Base-by-base conservation (phyloP, 2,888 invertebrate genomes). In the Helobdella robusta region DNA sequence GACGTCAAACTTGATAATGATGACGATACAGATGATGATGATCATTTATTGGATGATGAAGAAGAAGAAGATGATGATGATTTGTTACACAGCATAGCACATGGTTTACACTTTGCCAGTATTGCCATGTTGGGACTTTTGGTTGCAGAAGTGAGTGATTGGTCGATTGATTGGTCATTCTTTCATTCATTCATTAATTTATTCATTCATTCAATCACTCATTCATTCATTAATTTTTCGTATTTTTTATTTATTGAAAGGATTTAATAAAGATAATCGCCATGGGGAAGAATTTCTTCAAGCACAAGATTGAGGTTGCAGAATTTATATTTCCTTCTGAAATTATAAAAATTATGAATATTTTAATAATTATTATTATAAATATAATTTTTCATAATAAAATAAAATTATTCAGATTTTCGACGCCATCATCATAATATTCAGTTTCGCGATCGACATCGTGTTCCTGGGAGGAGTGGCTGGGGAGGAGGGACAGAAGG, bases 111-210 rank as follows among this genome's bases (percentile, higher is more conserved):
- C 66, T 70, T 71, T 52, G 71, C 71, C n/a, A 70, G 69, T 61
- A 70, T 71, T 28, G 69, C 70, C 25, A 68, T 71, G 34, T 68
- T 71, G 23, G 71, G 69, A 4, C 67, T 71, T 36, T 67, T 71
- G 20, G 71, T 71, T 8, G 46, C 70, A n/a, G 71, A 71, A 70
- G 71, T 71, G 52, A n/a, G n/a, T n/a, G n/a, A n/a, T n/a, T n/a
- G 59, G 70, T 23, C 1, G n/a, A 8, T 20, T n/a, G 11, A 52
- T 8, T n/a, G 23, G 11, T 8, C 20, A 52, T 8, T n/a, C 23
- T 15, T 52, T 8, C 8, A 20, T 52, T 20, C 6, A 20, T n/a
- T 8, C 8, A n/a, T 8, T 20, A 15, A 8, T 40, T 40, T 40
- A n/a, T 40, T 15, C 44, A 40, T 40, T 40, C n/a, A 40, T 40